phyloP scores from a whole-genome alignment of 30 jellyfish, hydroid and myxozoan species.

The Pseudorhiza aurosa region DNA sequence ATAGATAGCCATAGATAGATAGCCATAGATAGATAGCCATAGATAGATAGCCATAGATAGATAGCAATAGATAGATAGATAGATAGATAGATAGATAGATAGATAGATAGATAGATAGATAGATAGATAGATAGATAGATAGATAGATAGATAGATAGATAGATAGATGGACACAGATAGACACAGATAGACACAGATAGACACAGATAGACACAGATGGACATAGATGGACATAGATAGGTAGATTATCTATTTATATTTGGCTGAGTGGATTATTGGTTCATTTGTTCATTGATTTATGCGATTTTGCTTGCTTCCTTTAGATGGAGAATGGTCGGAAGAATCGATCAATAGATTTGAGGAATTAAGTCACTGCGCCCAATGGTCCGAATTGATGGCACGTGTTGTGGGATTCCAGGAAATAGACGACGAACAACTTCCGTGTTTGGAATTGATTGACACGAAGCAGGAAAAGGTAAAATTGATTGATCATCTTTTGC shows the following conservation, averaged over 20 bases:
- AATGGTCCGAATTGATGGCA: constrained; percentile 87
- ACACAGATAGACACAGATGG: no score
- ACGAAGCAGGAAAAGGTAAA: constrained; percentile 52
- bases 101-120: neutral
- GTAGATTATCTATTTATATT: neutral
- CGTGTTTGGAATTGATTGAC: constrained; percentile 69
- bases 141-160: neutral
- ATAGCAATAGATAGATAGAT: no score
- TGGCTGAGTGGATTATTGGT: neutral
- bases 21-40: no score
- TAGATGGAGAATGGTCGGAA: constrained; percentile 80
- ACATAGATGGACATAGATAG: no score
- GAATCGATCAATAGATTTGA: constrained; percentile 68
- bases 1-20: no score
- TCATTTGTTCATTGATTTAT: neutral
- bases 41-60: no score
- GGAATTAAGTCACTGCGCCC: constrained; percentile 76
- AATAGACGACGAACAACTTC: constrained; percentile 31
- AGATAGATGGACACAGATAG: no score
- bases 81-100: neutral
- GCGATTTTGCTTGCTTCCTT: no score
- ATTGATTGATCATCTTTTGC: neutral
- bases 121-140: neutral
- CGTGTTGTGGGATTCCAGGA: constrained; percentile 63
- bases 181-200: no score